Base-by-base conservation (phyloP, 2,888 invertebrate species). In the Polyommatus icarus region DNA sequence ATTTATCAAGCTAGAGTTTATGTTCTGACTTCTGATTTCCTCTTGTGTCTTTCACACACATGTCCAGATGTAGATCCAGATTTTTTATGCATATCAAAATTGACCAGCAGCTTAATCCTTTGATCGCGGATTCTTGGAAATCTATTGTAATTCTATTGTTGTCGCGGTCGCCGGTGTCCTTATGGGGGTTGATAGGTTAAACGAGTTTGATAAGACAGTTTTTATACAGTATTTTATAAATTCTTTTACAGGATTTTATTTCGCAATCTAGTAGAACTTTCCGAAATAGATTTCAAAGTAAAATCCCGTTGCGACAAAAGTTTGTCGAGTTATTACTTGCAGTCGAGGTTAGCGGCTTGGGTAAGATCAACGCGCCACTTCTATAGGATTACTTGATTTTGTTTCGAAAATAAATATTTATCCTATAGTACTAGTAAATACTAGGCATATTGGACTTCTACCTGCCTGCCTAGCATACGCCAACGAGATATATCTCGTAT, bases 191-290 rank as follows among this genome's bases (percentile, higher is more conserved):
- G n/a, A n/a, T n/a, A n/a, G n/a, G n/a, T n/a, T n/a, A 61, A 61
- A 24, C 61, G 50, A 24, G 10, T 12, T 18, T 32, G 46, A 46
- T 50, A 76, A 29, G 29, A 76, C 40, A 61, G n/a, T 32, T 76
- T 76, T 76, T 40, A 29, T 20, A 3, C 40, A 67, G 46, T 10
- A 46, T 67, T 67, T 36, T 61, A 57, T 50, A 40, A 46, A 67
- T 67, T 76, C 61, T 29, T 32, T 76, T 15, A 61, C 15, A 76
- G 67, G 36, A 76, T 67, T 76, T 76, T 73, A 73, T 40, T 61
- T 24, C 46, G 24, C 29, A 67, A 67, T 67, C 67, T 67, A 67
- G 67, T 67, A 67, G 67, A 67, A 67, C 15, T 67, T 67, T 32
- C 29, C 29, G 67, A 67, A 67, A 67, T 67, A 67, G 67, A 67